These are phyloP conservation scores for Alectoris magna DNA, from an alignment of 2,797 vertebrate species.

Conservation along the genomic window DNA sequence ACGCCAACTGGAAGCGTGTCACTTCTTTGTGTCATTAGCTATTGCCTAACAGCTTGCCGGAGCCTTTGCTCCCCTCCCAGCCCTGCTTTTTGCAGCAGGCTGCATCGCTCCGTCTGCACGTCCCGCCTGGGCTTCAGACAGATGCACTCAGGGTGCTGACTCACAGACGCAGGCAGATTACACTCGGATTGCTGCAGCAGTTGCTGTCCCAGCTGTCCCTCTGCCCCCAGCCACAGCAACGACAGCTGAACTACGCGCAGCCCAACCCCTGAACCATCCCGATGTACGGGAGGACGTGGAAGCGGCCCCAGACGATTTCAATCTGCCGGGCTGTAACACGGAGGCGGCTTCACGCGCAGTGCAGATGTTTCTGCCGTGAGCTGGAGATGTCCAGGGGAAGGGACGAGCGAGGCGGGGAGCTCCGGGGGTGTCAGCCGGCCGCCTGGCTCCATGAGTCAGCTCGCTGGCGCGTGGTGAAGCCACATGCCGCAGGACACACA, in stretches of 20 bases:
- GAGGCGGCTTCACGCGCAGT: background rate
- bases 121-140: constrained; percentile 52
- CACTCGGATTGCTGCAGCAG: constrained; percentile 51
- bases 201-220: constrained; percentile 71
- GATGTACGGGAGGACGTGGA: background rate
- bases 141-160: constrained; percentile 69
- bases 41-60: constrained; percentile 54
- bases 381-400: constrained; percentile 39
- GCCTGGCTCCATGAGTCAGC: constrained; percentile 67
- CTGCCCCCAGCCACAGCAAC: constrained; percentile 50
- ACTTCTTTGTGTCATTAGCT: constrained; percentile 44
- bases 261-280: background rate
- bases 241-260: constrained; percentile 37
- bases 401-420: constrained; percentile 36
- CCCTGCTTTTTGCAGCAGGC: background rate
- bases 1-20: constrained; percentile 30
- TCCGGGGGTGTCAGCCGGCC: constrained; percentile 62
- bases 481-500: constrained; percentile 57
- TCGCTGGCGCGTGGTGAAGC: constrained; percentile 66
- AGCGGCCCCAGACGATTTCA: constrained; percentile 10
- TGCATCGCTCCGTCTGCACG: background rate
- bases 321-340: background rate
- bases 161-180: constrained; percentile 59
- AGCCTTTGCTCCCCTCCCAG: constrained; percentile 2
- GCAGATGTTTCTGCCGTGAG: constrained; percentile 64